These are phyloP conservation scores for Cartodere bifasciata DNA, from an alignment of 2,888 invertebrate genomes.

Conservation along the genomic window DNA sequence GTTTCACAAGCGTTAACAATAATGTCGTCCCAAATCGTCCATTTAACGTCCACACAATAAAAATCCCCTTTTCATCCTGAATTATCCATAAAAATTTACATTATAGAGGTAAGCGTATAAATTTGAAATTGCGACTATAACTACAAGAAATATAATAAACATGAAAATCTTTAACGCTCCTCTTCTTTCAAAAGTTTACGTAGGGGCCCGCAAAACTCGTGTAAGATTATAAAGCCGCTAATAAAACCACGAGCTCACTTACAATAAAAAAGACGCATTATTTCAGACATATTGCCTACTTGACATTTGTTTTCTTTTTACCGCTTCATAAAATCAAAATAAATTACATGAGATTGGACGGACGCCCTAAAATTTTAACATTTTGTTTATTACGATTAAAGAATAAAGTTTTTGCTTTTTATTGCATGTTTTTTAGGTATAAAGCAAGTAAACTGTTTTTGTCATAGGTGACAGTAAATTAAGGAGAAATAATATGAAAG, in stretches of 20 bases:
- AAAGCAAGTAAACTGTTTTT: too few species aligned
- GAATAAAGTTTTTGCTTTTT: too few species aligned
- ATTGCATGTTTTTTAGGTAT: too few species aligned
- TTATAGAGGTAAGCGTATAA: conserved; percentile 26
- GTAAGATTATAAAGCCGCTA: conserved; percentile 29
- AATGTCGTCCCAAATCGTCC: too few species aligned
- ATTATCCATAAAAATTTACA: conserved; percentile 29
- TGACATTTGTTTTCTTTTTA: conserved; percentile 27
- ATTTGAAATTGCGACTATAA: conserved; percentile 27
- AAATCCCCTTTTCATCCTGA: conserved; percentile 10
- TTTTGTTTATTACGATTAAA: too few species aligned
- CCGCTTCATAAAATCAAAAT: conserved; percentile 14
- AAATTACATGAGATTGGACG: too few species aligned
- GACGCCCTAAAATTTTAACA: too few species aligned
- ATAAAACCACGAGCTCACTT: conserved; percentile 29
- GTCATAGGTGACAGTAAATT: too few species aligned
- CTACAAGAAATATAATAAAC: conserved; percentile 30
- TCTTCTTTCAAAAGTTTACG: conserved; percentile 29
- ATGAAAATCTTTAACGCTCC: conserved; percentile 26
- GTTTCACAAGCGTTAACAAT: too few species aligned
- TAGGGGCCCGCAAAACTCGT: too few species aligned
- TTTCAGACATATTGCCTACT: conserved; percentile 24
- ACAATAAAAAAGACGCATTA: conserved; percentile 28
- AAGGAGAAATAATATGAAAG: too few species aligned
- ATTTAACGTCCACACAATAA: too few species aligned